Base-by-base conservation (phyloP, 2,113 vertebrate species). In the Carassius auratus region DNA sequence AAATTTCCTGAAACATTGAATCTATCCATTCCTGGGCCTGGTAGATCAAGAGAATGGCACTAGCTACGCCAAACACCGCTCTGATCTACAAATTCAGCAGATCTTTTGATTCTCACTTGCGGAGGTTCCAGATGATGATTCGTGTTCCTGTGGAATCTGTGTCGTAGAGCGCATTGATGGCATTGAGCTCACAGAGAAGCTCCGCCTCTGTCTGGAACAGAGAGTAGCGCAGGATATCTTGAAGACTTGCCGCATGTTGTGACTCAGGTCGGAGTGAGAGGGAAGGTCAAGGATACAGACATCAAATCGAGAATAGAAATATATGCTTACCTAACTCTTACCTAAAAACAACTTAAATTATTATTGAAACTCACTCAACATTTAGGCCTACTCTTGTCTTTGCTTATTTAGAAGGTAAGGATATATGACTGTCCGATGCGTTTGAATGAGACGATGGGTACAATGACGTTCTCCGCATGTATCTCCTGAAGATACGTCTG, bases 121-220 rank as follows among this genome's bases (percentile, higher is more conserved):
- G 94, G 15, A 99, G 94, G 84, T 97, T 99, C 98, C 98, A 99
- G 88, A 99, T 97, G 86, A 99, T 97, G 87, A 99, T 97, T 84
- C 96, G 93, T 10, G 98, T 98, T 89, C 98, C 98, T 23, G 95
- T 97, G 86, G 93, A 93, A 0, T 85, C 91, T 0, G 87, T 89
- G 33, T 79, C 62, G 57, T n/a, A 85, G 9, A 85, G 30, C 3
- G 88, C 57, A n/a, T 8, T 85, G 82, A 99, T 96, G 68, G 95
- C 93, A 23, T 92, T 80, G 15, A 99, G 91, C 88, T 99, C 98
- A 55, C 90, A 87, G 48, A 96, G 86, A 26, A 99, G 92, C 0
- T 97, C 96, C 26, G 90, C 87, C 89, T 95, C 90, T 1, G 94
- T 95, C 0, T 88, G 89, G 90, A 98, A 98, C 4, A 97, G 90